Percentiles rank a stretch among this genome's conserved stretches.
Evolutionary conservation across 2,888 invertebrate genomes (phyloP).

Genomic region (Augochlorella aurata): DNA sequence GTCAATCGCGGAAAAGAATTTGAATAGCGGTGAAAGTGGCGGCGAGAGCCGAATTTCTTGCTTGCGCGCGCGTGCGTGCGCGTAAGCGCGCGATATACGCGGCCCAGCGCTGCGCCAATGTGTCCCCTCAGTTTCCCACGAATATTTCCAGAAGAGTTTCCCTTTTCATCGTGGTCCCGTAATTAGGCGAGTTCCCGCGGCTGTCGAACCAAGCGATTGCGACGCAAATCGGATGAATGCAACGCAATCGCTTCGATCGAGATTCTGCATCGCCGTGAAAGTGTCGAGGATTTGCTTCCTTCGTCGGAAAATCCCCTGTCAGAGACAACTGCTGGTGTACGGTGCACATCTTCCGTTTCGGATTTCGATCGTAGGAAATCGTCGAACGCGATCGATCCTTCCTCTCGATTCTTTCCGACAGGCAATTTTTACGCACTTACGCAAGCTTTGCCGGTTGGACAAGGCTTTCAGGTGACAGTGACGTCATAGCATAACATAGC

Average conservation of each 20-base stretch:
- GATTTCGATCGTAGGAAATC: neutral
- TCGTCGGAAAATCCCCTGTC: neutral
- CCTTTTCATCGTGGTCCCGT: neutral
- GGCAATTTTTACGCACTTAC: constrained; percentile 64
- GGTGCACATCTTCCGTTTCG: neutral
- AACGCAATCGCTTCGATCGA: neutral
- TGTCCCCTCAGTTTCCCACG: constrained; percentile 19
- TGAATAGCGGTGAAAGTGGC: constrained; percentile 40
- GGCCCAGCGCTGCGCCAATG: too few species aligned
- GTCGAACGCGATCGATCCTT: neutral
- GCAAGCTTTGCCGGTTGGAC: constrained; percentile 62
- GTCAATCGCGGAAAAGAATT: neutral
- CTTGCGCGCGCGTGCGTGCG: neutral
- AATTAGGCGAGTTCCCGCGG: neutral
- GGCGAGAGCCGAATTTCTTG: constrained; percentile 26
- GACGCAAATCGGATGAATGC: neutral
- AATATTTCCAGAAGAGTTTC: constrained; percentile 3
- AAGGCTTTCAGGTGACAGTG: constrained; percentile 61
- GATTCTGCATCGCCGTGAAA: neutral
- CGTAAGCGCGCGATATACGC: neutral
- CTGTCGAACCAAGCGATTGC: constrained; percentile 4
- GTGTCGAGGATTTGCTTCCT: neutral
- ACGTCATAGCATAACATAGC: constrained; percentile 50
- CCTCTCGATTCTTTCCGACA: neutral
- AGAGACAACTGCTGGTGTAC: too few species aligned